These are phyloP conservation scores for Mobula birostris DNA, from an alignment of 2,113 vertebrate species.

Conservation along the genomic window DNA sequence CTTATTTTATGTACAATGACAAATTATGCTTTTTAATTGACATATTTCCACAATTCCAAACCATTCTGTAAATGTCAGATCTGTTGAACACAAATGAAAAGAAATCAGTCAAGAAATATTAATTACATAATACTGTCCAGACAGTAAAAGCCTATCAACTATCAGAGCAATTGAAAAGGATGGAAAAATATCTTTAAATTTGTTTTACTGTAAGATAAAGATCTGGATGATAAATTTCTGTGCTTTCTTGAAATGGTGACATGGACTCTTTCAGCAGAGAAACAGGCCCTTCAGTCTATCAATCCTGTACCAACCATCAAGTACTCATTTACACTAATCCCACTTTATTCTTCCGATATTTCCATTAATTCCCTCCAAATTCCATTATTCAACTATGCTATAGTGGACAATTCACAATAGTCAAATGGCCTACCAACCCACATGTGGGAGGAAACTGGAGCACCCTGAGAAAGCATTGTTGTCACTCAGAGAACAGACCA, in stretches of 20 bases:
- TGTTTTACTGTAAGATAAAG: neutral
- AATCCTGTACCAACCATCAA: too few relatives aligned
- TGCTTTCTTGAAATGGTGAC: neutral
- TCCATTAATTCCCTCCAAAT: too few relatives aligned
- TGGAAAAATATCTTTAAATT: neutral
- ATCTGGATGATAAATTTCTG: neutral
- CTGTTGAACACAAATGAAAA: neutral
- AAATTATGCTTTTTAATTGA: neutral
- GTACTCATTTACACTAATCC: too few relatives aligned
- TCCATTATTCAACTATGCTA: too few relatives aligned
- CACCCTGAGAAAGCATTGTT: too few relatives aligned
- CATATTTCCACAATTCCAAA: neutral
- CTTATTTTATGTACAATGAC: neutral
- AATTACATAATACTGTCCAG: neutral
- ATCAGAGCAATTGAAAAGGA: neutral
- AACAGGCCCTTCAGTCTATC: too few relatives aligned
- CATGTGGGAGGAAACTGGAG: too few relatives aligned
- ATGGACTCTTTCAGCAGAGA: neutral
- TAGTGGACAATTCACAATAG: too few relatives aligned
- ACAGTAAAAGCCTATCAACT: neutral
- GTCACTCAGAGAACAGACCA: too few relatives aligned
- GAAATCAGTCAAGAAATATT: neutral
- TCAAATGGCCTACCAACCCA: too few relatives aligned
- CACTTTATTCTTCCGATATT: too few relatives aligned
- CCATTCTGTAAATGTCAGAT: neutral